These are phyloP conservation scores for Leptopilina myrica DNA, from an alignment of 2,888 invertebrate genomes.

Conservation along the genomic window DNA sequence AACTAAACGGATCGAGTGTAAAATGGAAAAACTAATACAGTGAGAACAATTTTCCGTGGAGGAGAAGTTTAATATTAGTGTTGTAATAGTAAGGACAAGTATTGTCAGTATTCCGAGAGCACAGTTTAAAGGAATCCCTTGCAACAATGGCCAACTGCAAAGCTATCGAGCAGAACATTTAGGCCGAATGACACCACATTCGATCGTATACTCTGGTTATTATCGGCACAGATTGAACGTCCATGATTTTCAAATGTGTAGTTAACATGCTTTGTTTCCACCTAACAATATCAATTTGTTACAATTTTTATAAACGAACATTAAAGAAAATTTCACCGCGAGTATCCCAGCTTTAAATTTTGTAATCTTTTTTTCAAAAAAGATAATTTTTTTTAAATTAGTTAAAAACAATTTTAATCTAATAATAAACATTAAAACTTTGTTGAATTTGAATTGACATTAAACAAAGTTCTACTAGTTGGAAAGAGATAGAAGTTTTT, in stretches of 20 bases:
- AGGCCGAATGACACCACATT: constrained; percentile 60
- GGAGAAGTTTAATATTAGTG: constrained; percentile 63
- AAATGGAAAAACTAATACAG: constrained; percentile 45
- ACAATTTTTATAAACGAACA: background rate
- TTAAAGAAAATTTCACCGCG: too few relatives aligned
- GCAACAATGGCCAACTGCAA: constrained; percentile 55
- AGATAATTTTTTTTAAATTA: too few relatives aligned
- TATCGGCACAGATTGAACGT: constrained; percentile 62
- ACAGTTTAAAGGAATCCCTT: background rate
- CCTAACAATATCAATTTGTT: background rate
- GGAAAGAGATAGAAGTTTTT: constrained; percentile 48
- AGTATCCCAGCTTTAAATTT: too few relatives aligned
- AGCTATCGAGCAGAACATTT: constrained; percentile 45
- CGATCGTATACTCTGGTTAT: constrained; percentile 63
- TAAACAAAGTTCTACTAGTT: constrained; percentile 37
- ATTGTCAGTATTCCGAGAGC: background rate
- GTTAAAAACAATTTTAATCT: too few relatives aligned
- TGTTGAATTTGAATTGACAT: too few relatives aligned
- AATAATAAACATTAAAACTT: too few relatives aligned
- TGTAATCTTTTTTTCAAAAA: too few relatives aligned
- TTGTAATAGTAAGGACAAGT: constrained; percentile 49
- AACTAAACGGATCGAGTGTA: background rate
- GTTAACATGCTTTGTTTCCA: constrained; percentile 12
- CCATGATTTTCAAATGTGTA: constrained; percentile 50
- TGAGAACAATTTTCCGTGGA: constrained; percentile 60